Conservation (phyloP, 2,888 invertebrate species). For the Drosophila paramelanica region DNA sequence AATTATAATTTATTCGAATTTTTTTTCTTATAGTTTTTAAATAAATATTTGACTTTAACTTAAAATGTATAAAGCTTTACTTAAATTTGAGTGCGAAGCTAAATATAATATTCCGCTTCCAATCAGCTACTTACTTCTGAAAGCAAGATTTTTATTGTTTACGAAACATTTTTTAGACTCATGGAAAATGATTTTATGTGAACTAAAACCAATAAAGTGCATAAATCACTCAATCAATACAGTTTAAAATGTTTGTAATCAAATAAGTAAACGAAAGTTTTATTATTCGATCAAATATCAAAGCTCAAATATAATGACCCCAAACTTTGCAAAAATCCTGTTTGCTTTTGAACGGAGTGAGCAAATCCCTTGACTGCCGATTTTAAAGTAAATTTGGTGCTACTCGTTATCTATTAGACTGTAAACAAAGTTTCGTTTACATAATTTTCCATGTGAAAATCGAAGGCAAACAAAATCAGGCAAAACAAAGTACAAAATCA, state of each 20-base stretch:
- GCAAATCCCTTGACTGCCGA: slow-evolving; percentile 37
- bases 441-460: slow-evolving; percentile 66
- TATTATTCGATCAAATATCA: neutral
- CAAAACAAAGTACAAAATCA: slow-evolving; percentile 56
- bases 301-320: neutral
- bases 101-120: no score
- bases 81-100: no score
- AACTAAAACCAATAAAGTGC: no score
- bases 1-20: neutral
- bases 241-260: no score
- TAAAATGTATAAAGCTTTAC: no score
- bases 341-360: neutral
- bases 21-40: neutral
- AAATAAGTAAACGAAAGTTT: neutral
- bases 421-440: slow-evolving; percentile 66
- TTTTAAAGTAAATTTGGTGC: slow-evolving; percentile 22
- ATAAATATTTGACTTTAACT: no score
- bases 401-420: slow-evolving; percentile 34
- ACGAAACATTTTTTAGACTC: no score
- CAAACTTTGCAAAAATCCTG: neutral
- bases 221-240: no score
- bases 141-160: no score
- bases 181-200: no score
- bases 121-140: no score
- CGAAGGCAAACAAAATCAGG: slow-evolving; percentile 46